Base-by-base conservation (phyloP, 1,140 invertebrate genomes). In the Cheumatopsyche charites region DNA sequence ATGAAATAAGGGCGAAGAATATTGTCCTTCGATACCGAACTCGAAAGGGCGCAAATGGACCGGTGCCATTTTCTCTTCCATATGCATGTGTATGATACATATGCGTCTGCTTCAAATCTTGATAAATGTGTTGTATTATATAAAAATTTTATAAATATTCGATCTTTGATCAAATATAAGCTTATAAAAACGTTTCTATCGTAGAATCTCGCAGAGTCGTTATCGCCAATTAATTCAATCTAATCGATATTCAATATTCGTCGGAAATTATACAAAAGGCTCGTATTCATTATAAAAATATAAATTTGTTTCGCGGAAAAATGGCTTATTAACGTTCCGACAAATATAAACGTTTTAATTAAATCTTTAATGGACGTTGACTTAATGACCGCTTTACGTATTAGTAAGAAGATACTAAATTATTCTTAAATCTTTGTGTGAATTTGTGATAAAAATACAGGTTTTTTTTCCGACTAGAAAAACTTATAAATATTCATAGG, bases 1-100 rank as follows among this genome's bases (percentile, higher is more conserved):
- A 67, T 67, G 65, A 67, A 67, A 67, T 67, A 67, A 52, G 65
- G 65, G 65, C 17, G 45, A 23, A 11, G 63, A 66, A 66, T 45
- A 66, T 66, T 45, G 63, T 45, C 63, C 63, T 66, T 63, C 15
- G 62, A 42, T 42, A 17, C 41, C n/a, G n/a, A 29, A 41, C 7
- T 58, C 21, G 62, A 63, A 63, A 41, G 62, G 62, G 62, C 62
- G 62, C 29, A 63, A 63, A 58, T 58, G 55, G 55, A 58, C 55
- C 55, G 11, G 55, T 58, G 55, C 55, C 55, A 58, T 58, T 58
- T 58, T 58, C 9, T 58, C 25, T 15, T 26, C 55, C 1, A 58
- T 23, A 17, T 15, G 9, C 15, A 36, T 36, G 29, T 9, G 9
- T 36, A 36, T 9, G 29, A 36, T 3, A 36, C 29, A 36, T n/a